A percentile compares a stretch with the other conserved stretches of the same genome.
phyloP scores from a whole-genome alignment of 2,888 invertebrate species.

The Buathra laborator region DNA sequence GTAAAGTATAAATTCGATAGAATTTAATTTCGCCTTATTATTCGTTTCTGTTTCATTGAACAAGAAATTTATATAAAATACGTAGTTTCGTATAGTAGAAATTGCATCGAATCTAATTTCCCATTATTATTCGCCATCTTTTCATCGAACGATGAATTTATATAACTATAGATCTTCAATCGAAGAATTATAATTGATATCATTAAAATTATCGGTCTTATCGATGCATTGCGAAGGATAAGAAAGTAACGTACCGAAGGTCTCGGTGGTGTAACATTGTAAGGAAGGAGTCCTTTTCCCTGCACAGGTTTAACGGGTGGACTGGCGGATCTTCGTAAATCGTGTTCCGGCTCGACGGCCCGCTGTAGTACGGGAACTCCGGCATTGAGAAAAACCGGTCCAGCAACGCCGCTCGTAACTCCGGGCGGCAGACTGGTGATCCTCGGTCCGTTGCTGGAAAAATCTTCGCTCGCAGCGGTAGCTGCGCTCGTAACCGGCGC shows the following conservation, averaged over 20 bases:
- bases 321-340: conserved; percentile 76
- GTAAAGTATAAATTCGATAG: too few relatives aligned
- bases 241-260: conserved; percentile 87
- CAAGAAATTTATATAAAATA: too few relatives aligned
- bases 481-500: conserved; percentile 81
- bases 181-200: too few relatives aligned
- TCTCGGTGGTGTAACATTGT: conserved; percentile 95
- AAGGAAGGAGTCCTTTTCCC: conserved; percentile 92
- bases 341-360: conserved; percentile 75
- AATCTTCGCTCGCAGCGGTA: conserved; percentile 75
- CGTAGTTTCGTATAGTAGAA: not conserved
- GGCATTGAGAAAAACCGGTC: conserved; percentile 81
- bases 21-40: too few relatives aligned
- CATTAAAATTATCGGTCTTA: too few relatives aligned
- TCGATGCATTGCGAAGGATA: too few relatives aligned
- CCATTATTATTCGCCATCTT: too few relatives aligned
- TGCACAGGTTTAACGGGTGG: conserved; percentile 79
- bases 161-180: too few relatives aligned
- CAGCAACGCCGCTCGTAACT: conserved; percentile 82
- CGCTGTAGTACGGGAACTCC: conserved; percentile 81
- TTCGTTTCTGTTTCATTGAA: too few relatives aligned
- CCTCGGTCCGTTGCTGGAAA: conserved; percentile 78
- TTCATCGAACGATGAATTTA: too few relatives aligned
- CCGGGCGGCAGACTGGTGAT: conserved; percentile 84
- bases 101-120: too few relatives aligned